phyloP scores from a whole-genome alignment of 1,140 invertebrate species.

The Halictus rubicundus region DNA sequence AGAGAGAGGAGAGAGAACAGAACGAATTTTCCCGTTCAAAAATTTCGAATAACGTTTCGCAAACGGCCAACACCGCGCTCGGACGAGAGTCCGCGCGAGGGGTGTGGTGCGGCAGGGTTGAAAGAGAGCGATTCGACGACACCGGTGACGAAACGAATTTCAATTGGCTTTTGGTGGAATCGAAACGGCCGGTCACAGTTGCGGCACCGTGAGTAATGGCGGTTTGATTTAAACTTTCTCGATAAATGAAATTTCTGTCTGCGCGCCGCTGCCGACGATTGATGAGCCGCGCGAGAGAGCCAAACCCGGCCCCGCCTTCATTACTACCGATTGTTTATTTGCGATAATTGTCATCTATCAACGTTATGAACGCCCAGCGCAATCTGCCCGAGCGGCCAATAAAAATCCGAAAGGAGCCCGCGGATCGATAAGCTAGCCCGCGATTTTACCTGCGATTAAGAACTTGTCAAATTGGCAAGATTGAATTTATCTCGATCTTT shows the following conservation, averaged over 20 bases:
- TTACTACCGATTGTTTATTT: slow-evolving; percentile 48
- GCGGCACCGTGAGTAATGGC: slow-evolving; percentile 60
- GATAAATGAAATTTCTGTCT: slow-evolving; percentile 65
- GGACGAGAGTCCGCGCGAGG: too few species aligned
- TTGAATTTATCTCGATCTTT: too few species aligned
- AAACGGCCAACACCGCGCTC: slow-evolving; percentile 10
- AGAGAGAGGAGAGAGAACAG: background rate
- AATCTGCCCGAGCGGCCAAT: background rate
- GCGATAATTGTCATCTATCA: slow-evolving; percentile 45
- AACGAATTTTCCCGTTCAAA: slow-evolving; percentile 15
- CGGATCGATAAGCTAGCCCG: background rate
- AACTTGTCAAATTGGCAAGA: too few species aligned
- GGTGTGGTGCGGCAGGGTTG: background rate
- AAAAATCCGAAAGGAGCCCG: background rate
- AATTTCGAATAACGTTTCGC: slow-evolving; percentile 47
- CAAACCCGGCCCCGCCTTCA: slow-evolving; percentile 20
- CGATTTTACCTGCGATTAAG: background rate
- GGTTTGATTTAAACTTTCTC: slow-evolving; percentile 65
- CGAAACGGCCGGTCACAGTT: slow-evolving; percentile 60
- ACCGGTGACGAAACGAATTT: slow-evolving; percentile 62
- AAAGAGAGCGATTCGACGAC: slow-evolving; percentile 26
- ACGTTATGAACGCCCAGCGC: slow-evolving; percentile 1
- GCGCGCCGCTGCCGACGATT: slow-evolving; percentile 48
- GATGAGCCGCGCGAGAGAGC: slow-evolving; percentile 39
- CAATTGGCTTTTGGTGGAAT: slow-evolving; percentile 63